Evolutionary conservation across 2,888 invertebrate genomes (phyloP), one percentile per base, ranked within the genome.

Genomic region (Aleiodes leptofemur): DNA sequence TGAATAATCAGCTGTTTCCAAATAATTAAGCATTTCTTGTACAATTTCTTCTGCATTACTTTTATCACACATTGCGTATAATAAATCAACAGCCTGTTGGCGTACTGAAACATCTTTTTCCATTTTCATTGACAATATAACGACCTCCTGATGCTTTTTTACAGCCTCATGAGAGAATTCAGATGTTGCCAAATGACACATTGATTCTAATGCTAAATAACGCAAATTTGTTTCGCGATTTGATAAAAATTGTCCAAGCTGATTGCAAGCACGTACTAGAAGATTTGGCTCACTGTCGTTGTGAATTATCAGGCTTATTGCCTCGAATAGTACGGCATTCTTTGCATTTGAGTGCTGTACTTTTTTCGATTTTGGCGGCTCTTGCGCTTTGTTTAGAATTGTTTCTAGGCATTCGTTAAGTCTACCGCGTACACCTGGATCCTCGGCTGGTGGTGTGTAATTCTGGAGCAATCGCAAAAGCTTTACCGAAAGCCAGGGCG

Each of bases 261-360:
- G 99, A 90, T 99, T 99, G 90, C 99, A 99, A 70, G 98, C 99
- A 80, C 99, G 94, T 57, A 99, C 99, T 86, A 99, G 91, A 80
- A 99, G 92, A 91, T 97, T 97, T 55, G 98, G 97, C 90, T 98
- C 98, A 91, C 97, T 95, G 81, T 99, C 99, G 91, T 98, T 98
- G 90, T 99, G 99, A 87, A 99, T 99, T 82, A 99, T 99, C 82
- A 99, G 93, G 91, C 98, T 98, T 88, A 99, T 99, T 61, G 99
- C 99, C 92, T 99, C 99, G 91, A 99, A 99, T 23, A 99, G 92
- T 34, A 99, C 99, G 70, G 99, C 98, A 91, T 99, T 99, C 91
- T 99, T 99, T 76, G 99, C 99, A 92, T 99, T 99, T 68, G 99
- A 98, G 91, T 99, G 99, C 91, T 99, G 99, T 38, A 99, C 99